Evolutionary conservation across 2,888 invertebrate species (phyloP).

Genomic region (Drosophila phalerata): DNA sequence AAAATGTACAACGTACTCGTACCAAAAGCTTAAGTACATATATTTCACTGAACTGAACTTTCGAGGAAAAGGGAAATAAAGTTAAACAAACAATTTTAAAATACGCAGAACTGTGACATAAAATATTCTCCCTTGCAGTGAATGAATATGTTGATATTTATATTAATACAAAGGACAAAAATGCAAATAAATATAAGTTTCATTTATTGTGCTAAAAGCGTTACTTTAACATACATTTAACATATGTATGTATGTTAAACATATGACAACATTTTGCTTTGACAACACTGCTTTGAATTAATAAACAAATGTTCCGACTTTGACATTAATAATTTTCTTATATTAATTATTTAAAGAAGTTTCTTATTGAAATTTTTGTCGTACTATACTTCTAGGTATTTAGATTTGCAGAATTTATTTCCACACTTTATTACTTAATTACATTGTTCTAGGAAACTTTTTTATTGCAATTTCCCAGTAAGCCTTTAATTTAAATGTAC

Average conservation of each 20-base stretch:
- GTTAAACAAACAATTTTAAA: constrained; percentile 23
- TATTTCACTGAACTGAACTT: constrained; percentile 24
- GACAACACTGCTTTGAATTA: too few species aligned
- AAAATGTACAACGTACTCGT: constrained; percentile 16
- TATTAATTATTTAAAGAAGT: too few species aligned
- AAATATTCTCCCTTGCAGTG: background rate
- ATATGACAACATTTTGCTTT: too few species aligned
- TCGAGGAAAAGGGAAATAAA: constrained; percentile 6
- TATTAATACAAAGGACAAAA: background rate
- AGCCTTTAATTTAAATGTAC: too few species aligned
- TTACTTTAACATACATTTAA: background rate
- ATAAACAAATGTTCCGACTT: background rate
- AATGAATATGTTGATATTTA: constrained; percentile 2
- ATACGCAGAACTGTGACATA: constrained; percentile 20
- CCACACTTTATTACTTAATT: too few species aligned
- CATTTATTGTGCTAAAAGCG: background rate
- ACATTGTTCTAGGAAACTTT: too few species aligned
- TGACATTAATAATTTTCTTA: background rate
- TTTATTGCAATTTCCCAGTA: too few species aligned
- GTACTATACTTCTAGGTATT: background rate
- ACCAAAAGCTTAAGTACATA: constrained; percentile 14
- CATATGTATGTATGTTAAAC: too few species aligned
- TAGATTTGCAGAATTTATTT: background rate
- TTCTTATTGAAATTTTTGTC: background rate
- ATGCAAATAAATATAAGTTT: background rate